Percentiles rank a stretch among this genome's conserved stretches.
Evolutionary conservation across 2,888 invertebrate species (phyloP).

Genomic region (Caenorhabditis sulstoni): DNA sequence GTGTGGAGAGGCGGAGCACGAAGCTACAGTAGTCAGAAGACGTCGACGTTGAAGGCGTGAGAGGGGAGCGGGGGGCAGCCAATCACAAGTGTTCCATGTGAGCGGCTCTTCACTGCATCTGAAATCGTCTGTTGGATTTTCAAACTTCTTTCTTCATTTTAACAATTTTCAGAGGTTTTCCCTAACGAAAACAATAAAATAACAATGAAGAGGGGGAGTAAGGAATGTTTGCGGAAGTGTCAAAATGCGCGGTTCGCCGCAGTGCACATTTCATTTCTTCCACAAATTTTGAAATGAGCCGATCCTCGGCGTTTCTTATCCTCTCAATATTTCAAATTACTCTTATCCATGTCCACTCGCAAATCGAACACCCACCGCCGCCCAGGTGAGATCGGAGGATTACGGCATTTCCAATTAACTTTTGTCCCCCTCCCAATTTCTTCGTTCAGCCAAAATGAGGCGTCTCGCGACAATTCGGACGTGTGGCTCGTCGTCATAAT

Average conservation of each 20-base stretch:
- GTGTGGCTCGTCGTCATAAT: constrained; percentile 65
- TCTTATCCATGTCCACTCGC: constrained; percentile 9
- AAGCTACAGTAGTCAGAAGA: constrained; percentile 38
- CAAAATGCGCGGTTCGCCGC: constrained; percentile 16
- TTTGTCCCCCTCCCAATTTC: too few relatives aligned
- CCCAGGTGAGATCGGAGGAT: neutral
- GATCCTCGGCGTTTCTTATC: constrained; percentile 12
- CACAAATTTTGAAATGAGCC: constrained; percentile 3
- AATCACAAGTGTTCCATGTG: constrained; percentile 16
- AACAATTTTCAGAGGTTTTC: neutral
- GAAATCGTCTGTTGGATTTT: too few relatives aligned
- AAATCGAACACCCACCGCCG: constrained; percentile 9
- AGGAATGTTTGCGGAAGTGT: constrained; percentile 24
- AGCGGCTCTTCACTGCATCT: neutral
- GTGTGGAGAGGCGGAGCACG: constrained; percentile 36
- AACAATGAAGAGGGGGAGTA: too few relatives aligned
- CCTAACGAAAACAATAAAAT: neutral
- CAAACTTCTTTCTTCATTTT: too few relatives aligned
- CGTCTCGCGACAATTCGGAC: constrained; percentile 60
- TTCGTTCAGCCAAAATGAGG: constrained; percentile 47
- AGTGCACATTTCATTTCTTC: neutral
- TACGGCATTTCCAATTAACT: too few relatives aligned
- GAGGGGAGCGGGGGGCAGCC: constrained; percentile 37
- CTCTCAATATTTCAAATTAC: constrained; percentile 5
- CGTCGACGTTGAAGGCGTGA: neutral